Conservation (phyloP, 2,113 vertebrate species). For the Mormyrus lacerda region DNA sequence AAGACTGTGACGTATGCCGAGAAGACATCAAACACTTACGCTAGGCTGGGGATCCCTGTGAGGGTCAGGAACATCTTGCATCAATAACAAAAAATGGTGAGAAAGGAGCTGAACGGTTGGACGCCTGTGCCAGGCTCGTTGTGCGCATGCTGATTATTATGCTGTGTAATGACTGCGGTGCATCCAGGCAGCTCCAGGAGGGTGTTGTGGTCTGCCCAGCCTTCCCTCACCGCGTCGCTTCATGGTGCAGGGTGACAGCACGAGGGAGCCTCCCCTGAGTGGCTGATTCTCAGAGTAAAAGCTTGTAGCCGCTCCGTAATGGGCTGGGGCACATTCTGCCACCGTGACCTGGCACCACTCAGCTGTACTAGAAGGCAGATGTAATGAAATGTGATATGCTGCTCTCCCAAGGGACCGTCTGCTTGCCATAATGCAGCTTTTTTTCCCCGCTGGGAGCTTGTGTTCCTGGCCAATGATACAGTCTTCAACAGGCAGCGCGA, state of each 20-base stretch:
- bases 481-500: background rate
- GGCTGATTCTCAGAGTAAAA: background rate
- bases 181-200: background rate
- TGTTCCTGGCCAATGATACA: slow-evolving; percentile 4
- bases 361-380: background rate
- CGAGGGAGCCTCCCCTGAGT: background rate
- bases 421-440: background rate
- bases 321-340: background rate
- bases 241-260: background rate
- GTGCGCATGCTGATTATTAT: background rate
- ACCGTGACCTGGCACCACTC: background rate
- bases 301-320: background rate
- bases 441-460: background rate
- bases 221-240: background rate
- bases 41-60: background rate
- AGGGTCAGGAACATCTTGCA: background rate
- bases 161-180: background rate
- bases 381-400: slow-evolving; percentile 1
- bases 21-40: background rate
- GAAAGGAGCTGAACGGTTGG: background rate
- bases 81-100: background rate
- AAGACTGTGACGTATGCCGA: background rate
- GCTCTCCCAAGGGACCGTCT: background rate
- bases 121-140: background rate
- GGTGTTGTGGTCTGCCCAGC: background rate